A percentile compares a stretch with the other conserved stretches of the same genome.
These are phyloP conservation scores for Beris chalybata DNA, from an alignment of 2,888 invertebrate species.

Conservation along the genomic window DNA sequence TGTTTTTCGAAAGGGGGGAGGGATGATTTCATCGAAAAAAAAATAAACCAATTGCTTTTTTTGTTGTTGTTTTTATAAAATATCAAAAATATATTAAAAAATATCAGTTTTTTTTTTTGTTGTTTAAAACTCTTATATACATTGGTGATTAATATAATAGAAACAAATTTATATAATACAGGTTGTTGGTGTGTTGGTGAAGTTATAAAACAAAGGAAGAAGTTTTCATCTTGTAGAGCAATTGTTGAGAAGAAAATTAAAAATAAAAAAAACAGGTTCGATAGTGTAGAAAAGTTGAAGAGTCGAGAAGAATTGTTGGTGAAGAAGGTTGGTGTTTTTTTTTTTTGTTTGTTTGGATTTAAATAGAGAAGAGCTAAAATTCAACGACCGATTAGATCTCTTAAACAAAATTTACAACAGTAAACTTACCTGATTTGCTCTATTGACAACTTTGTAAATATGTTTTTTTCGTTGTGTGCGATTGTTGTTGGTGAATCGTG, in stretches of 20 bases:
- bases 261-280: conserved; percentile 3
- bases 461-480: no score
- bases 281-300: conserved; percentile 15
- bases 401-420: background rate
- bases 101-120: conserved; percentile 7
- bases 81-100: conserved; percentile 14
- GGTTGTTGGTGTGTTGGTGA: conserved; percentile 13
- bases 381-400: background rate
- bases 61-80: conserved; percentile 15
- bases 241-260: no score
- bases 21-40: no score
- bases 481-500: no score
- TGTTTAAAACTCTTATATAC: conserved; percentile 11
- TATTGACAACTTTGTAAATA: no score
- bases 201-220: background rate
- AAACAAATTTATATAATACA: conserved; percentile 26
- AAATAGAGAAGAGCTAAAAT: conserved; percentile 23
- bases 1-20: no score
- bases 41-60: no score
- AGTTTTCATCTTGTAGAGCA: no score
- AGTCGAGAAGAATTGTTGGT: conserved; percentile 10
- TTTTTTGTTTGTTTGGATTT: conserved; percentile 5
- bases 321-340: background rate
- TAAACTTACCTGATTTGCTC: no score
- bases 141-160: conserved; percentile 9